Percentiles rank a stretch among this genome's conserved stretches.
phyloP scores from a whole-genome alignment of 2,888 invertebrate species.

The Drosophila mercatorum region DNA sequence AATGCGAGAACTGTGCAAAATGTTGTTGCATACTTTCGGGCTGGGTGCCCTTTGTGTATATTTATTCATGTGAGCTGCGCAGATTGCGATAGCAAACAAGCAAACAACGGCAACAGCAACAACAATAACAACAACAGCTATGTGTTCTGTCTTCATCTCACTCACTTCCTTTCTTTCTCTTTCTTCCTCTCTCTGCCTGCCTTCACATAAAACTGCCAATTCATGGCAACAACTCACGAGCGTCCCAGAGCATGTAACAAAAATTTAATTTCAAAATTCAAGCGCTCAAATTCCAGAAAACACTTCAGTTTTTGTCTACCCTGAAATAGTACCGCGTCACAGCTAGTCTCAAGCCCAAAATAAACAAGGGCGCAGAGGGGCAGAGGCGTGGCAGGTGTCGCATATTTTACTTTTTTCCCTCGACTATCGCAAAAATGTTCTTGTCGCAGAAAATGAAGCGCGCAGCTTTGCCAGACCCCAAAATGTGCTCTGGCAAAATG shows the following conservation, averaged over 20 bases:
- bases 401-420: slow-evolving; percentile 15
- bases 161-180: not conserved
- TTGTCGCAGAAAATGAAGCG: slow-evolving; percentile 48
- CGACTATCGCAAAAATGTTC: slow-evolving; percentile 19
- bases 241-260: slow-evolving; percentile 27
- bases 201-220: slow-evolving; percentile 37
- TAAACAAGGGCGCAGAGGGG: slow-evolving; percentile 29
- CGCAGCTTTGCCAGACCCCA: slow-evolving; percentile 13
- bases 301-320: slow-evolving; percentile 8
- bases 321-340: slow-evolving; percentile 6
- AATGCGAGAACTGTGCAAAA: slow-evolving; percentile 38
- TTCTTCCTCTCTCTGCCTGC: slow-evolving; percentile 2
- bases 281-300: slow-evolving; percentile 21
- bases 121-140: slow-evolving; percentile 11
- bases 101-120: slow-evolving; percentile 6
- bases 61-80: slow-evolving; percentile 50
- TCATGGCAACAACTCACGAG: slow-evolving; percentile 23
- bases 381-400: slow-evolving; percentile 19
- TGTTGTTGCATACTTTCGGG: slow-evolving; percentile 27
- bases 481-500: slow-evolving; percentile 40
- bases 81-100: slow-evolving; percentile 50
- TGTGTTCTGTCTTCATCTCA: not conserved
- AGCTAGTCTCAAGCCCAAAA: slow-evolving; percentile 8
- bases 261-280: slow-evolving; percentile 50
- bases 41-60: slow-evolving; percentile 30